A percentile compares a stretch with the other conserved stretches of the same genome.
Conservation (phyloP, 1,140 invertebrate genomes). For the Tenebrio molitor region DNA sequence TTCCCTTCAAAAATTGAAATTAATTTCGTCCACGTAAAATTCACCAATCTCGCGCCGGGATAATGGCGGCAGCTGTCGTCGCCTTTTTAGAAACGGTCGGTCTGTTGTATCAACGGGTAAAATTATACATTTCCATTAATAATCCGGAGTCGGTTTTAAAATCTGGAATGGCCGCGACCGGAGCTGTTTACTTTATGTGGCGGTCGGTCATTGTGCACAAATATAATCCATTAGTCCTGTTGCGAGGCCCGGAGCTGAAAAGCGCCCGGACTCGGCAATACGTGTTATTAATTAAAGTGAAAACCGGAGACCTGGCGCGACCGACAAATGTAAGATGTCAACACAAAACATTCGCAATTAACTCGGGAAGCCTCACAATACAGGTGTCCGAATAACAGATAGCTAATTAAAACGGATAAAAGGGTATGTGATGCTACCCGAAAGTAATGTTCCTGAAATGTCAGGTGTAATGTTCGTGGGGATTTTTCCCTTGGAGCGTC, state of each 20-base stretch:
- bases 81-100: slow-evolving; percentile 20
- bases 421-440: slow-evolving; percentile 2
- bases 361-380: background rate
- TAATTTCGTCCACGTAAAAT: no score
- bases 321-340: background rate
- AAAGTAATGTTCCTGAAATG: background rate
- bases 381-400: slow-evolving; percentile 17
- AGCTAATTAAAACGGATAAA: slow-evolving; percentile 13
- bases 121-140: background rate
- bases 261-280: no score
- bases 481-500: no score
- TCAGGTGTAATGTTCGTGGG: no score
- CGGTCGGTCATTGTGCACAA: no score
- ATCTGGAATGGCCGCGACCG: no score
- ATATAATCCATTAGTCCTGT: no score
- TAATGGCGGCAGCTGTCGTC: slow-evolving; percentile 10
- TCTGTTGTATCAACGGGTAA: background rate
- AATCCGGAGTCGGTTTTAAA: no score
- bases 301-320: background rate
- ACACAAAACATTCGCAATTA: slow-evolving; percentile 20
- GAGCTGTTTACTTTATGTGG: no score
- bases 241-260: no score
- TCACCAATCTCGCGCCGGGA: background rate
- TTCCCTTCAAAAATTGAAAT: no score
- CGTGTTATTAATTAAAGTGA: slow-evolving; percentile 14